A percentile compares a stretch with the other conserved stretches of the same genome.
Evolutionary conservation across 2,113 vertebrate species (phyloP).

Genomic region (Hydrochoerus hydrochaeris): DNA sequence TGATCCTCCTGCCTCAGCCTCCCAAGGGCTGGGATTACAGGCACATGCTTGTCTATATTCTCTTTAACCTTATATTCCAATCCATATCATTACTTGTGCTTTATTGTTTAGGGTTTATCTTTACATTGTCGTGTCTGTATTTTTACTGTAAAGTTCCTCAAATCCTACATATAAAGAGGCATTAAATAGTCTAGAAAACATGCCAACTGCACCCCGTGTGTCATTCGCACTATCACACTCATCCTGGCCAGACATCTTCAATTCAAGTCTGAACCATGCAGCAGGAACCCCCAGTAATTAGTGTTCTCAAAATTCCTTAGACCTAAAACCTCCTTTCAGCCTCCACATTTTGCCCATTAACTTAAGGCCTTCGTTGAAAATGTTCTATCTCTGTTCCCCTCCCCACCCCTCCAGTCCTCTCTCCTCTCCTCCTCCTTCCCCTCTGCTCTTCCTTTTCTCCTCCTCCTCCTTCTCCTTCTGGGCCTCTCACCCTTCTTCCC

Average conservation of each 20-base stretch:
- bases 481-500: not conserved
- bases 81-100: not conserved
- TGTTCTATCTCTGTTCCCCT: no score
- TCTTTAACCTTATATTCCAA: not conserved
- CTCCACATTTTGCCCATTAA: not conserved
- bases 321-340: not conserved
- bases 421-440: not conserved
- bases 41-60: not conserved
- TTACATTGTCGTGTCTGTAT: not conserved
- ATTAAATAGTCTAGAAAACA: not conserved
- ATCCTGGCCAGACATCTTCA: not conserved
- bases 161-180: not conserved
- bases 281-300: not conserved
- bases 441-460: no score
- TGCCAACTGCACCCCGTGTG: fast-evolving
- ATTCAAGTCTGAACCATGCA: not conserved
- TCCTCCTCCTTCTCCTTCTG: not conserved
- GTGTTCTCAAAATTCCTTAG: fast-evolving
- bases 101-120: not conserved
- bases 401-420: not conserved
- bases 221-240: fast-evolving
- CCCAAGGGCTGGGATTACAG: not conserved
- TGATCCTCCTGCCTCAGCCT: not conserved
- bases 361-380: not conserved
- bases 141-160: not conserved